A percentile compares a stretch with the other conserved stretches of the same genome.
phyloP scores from a whole-genome alignment of 1,140 invertebrate genomes.

The Brachionus sp. region DNA sequence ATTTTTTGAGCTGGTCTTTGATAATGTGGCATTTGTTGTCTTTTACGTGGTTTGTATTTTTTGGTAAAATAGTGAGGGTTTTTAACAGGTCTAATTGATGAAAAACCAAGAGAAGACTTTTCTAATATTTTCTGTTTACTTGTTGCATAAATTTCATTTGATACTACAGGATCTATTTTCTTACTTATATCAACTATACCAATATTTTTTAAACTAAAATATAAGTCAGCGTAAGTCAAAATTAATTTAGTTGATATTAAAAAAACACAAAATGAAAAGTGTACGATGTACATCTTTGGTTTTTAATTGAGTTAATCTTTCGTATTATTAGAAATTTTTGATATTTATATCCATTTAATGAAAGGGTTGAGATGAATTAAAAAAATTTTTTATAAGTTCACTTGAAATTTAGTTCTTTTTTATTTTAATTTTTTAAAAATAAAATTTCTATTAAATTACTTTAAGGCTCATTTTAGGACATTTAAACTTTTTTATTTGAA shows the following conservation, averaged over 20 bases:
- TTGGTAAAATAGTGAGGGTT: neutral
- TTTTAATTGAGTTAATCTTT: neutral
- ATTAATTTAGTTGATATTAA: neutral
- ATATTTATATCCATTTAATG: neutral
- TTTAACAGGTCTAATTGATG: neutral
- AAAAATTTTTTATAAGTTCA: neutral
- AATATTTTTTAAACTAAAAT: neutral
- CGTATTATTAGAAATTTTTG: neutral
- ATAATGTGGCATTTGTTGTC: neutral
- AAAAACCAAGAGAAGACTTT: neutral
- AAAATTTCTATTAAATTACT: neutral
- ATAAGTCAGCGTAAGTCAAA: neutral
- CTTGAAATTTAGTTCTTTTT: neutral
- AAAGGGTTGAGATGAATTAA: neutral
- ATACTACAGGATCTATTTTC: neutral
- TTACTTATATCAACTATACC: neutral
- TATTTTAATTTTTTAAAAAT: neutral
- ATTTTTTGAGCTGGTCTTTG: neutral
- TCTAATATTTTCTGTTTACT: neutral
- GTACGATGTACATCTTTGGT: neutral
- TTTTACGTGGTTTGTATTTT: neutral
- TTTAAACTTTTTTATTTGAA: neutral
- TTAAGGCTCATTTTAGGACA: neutral
- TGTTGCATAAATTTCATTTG: neutral
- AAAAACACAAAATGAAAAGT: neutral